Percentiles rank a stretch among this genome's conserved stretches.
These are phyloP conservation scores for Ptyas mucosa DNA, from an alignment of 2,113 vertebrate species.

Conservation along the genomic window DNA sequence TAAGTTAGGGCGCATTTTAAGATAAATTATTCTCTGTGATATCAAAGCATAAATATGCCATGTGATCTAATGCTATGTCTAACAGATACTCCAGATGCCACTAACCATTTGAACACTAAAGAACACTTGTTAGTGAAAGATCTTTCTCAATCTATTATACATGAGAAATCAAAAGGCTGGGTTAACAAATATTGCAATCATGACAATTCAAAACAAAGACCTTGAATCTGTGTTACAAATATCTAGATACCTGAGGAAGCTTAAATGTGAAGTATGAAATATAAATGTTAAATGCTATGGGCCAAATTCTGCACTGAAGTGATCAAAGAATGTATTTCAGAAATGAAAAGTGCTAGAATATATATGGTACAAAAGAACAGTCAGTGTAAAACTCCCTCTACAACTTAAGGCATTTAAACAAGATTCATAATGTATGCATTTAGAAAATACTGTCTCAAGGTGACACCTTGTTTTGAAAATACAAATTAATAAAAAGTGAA, in stretches of 20 bases:
- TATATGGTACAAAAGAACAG: neutral
- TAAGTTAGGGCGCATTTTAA: conserved; percentile 40
- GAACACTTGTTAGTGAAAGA: neutral
- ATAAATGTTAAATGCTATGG: neutral
- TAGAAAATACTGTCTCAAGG: neutral
- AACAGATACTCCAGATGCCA: neutral
- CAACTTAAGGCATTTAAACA: neutral
- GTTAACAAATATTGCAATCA: neutral
- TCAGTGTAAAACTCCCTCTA: neutral
- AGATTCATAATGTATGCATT: neutral
- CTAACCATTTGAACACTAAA: neutral
- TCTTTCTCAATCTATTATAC: neutral
- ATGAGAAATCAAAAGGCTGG: neutral
- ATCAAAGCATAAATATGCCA: neutral
- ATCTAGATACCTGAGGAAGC: neutral
- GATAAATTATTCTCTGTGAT: neutral
- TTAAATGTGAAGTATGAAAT: neutral
- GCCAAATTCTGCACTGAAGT: neutral
- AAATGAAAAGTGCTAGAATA: neutral
- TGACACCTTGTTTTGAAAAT: neutral
- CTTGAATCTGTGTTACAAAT: neutral
- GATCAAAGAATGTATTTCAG: neutral
- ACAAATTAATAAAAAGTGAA: neutral
- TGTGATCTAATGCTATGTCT: neutral
- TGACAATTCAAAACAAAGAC: neutral